Conservation (phyloP, 2,888 invertebrate species). For the Bedellia somnulentella region DNA sequence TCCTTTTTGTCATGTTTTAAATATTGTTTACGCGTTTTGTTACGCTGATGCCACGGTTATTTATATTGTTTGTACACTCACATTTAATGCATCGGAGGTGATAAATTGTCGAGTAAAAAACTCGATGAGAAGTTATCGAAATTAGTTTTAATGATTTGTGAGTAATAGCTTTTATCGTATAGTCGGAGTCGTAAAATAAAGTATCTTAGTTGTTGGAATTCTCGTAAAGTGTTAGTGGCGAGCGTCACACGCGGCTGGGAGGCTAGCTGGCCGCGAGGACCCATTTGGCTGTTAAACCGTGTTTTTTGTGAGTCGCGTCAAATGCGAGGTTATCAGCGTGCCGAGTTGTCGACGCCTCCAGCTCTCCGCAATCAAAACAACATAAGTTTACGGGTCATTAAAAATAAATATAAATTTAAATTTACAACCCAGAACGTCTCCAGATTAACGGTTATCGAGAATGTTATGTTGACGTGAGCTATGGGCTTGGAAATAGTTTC, state of each 20-base stretch:
- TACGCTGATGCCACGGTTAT: constrained; percentile 51
- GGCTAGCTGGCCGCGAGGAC: constrained; percentile 14
- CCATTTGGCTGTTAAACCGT: constrained; percentile 36
- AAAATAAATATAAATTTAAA: constrained; percentile 60
- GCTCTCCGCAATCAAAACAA: constrained; percentile 57
- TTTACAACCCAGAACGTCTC: constrained; percentile 44
- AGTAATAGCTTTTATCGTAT: too few relatives aligned
- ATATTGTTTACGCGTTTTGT: constrained; percentile 51
- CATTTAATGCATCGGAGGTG: too few relatives aligned
- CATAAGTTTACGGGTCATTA: constrained; percentile 51
- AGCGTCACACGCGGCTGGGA: too few relatives aligned
- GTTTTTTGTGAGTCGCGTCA: constrained; percentile 47
- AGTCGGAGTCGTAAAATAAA: constrained; percentile 45
- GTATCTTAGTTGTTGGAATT: constrained; percentile 42
- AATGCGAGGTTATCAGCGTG: constrained; percentile 55
- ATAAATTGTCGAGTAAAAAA: too few relatives aligned
- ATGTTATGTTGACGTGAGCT: constrained; percentile 37
- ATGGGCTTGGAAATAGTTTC: constrained; percentile 35
- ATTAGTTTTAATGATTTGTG: too few relatives aligned
- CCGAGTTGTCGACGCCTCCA: constrained; percentile 61
- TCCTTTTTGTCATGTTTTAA: constrained; percentile 46
- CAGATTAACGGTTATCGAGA: constrained; percentile 50
- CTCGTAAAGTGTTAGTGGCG: constrained; percentile 43
- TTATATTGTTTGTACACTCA: constrained; percentile 16
- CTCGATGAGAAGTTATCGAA: too few relatives aligned